Base-by-base conservation (phyloP, 2,888 invertebrate species). In the Ischnura elegans region DNA sequence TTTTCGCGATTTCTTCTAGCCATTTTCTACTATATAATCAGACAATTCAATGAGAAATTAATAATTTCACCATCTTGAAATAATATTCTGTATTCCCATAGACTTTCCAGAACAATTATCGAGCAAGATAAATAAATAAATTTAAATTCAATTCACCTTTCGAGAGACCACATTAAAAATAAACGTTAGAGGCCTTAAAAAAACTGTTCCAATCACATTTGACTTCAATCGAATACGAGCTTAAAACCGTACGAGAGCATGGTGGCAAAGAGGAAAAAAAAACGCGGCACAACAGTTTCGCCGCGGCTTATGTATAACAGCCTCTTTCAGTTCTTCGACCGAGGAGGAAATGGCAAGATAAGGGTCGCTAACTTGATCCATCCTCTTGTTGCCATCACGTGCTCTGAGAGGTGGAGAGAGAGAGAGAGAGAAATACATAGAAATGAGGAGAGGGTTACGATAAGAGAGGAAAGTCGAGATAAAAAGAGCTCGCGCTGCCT, bases 351-450 rank as follows among this genome's bases (percentile, higher is more conserved):
- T 87, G 51, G 87, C 10, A 42, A 36, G 55, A 86, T 86, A 86
- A 86, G 86, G 46, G 86, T 86, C 86, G 86, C 86, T 46, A 46
- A 46, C 86, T 76, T 46, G 55, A 61, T 87, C 55, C 87, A 87
- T 42, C 42, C 87, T 25, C 90, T 61, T 61, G 55, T 43, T n/a
- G 90, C 90, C 36, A 46, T 87, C 87, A 51, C 51, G 46, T 87
- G 46, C 29, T n/a, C 29, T 25, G 47, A 87, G 47, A 51, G 87
- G 76, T 76, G 76, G 36, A 76, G 76, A 86, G 61, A 8, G n/a
- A 36, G 46, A n/a, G n/a, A 51, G n/a, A 29, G 87, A 8, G 87
- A 87, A 47, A n/a, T 6, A n/a, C n/a, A 61, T 4, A 25, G 61
- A n/a, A n/a, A 13, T 45, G 43, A 42, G 43, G 46, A 87, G 87